phyloP scores from a whole-genome alignment of 1,140 invertebrate genomes.

The Caerostris extrusa region DNA sequence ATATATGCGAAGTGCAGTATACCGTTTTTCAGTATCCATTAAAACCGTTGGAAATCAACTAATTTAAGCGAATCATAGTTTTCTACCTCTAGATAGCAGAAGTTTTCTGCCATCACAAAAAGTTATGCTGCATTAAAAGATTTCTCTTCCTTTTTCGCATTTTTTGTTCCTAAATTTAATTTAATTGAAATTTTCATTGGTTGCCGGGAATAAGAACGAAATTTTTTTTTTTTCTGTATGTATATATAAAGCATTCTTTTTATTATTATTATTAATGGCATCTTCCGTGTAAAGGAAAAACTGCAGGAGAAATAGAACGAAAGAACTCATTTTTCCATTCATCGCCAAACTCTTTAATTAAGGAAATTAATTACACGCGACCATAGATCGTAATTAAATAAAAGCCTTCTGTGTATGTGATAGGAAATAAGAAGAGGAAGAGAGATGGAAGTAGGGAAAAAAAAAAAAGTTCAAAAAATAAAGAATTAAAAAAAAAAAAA shows the following conservation, averaged over 20 bases:
- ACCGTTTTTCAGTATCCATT: background rate
- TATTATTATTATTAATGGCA: conserved; percentile 39
- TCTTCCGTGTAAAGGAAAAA: background rate
- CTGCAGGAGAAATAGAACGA: background rate
- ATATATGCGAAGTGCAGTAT: no score
- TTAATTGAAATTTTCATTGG: conserved; percentile 66
- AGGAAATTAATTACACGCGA: conserved; percentile 65
- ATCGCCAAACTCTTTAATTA: conserved; percentile 65
- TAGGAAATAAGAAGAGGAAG: background rate
- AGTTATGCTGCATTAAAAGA: background rate
- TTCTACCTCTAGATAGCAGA: background rate
- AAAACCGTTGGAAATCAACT: background rate
- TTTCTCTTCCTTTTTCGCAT: background rate
- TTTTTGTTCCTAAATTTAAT: background rate
- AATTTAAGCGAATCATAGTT: background rate
- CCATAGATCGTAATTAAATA: conserved; percentile 69
- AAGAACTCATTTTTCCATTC: conserved; percentile 45
- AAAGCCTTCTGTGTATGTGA: conserved; percentile 37
- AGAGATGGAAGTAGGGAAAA: background rate
- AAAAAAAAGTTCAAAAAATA: conserved; percentile 27
- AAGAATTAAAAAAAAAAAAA: conserved; percentile 48
- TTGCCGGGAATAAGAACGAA: background rate
- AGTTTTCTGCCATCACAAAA: background rate
- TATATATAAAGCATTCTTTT: background rate
- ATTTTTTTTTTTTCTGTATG: background rate